Evolutionary conservation across 2,797 vertebrate species (phyloP).

Genomic region (Crocodylus rhombifer): DNA sequence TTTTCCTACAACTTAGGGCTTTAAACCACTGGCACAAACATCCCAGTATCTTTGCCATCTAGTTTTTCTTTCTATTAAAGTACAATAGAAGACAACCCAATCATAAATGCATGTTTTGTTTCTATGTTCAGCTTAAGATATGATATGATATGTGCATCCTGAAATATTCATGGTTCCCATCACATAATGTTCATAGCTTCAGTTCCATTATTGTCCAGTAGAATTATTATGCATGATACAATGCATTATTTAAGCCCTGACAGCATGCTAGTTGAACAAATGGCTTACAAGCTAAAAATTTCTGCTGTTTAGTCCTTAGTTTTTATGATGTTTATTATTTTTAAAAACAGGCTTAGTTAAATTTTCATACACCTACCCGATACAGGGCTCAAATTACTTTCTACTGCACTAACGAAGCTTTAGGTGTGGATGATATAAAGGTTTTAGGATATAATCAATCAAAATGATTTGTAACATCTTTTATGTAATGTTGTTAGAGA

Average conservation of each 20-base stretch:
- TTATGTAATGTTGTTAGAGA: neutral
- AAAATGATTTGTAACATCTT: neutral
- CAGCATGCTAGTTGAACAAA: neutral
- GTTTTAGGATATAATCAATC: neutral
- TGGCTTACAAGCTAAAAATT: neutral
- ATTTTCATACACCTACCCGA: slow-evolving; percentile 12
- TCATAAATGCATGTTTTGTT: neutral
- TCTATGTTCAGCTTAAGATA: slow-evolving; percentile 15
- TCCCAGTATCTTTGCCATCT: neutral
- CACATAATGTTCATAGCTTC: slow-evolving; percentile 13
- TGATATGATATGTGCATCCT: slow-evolving; percentile 13
- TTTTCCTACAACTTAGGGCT: neutral
- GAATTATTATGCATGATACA: slow-evolving; percentile 35
- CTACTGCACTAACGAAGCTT: neutral
- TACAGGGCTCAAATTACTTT: slow-evolving; percentile 36
- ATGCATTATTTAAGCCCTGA: neutral
- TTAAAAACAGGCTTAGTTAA: neutral
- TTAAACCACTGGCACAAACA: slow-evolving; percentile 7
- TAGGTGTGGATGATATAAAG: neutral
- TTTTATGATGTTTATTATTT: neutral
- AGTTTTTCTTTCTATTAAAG: neutral
- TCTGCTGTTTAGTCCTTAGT: neutral
- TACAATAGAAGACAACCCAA: neutral
- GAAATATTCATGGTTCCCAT: slow-evolving; percentile 16
- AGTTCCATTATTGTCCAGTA: neutral